Evolutionary conservation across 2,888 invertebrate genomes (phyloP).

Genomic region (Gari tellinella): DNA sequence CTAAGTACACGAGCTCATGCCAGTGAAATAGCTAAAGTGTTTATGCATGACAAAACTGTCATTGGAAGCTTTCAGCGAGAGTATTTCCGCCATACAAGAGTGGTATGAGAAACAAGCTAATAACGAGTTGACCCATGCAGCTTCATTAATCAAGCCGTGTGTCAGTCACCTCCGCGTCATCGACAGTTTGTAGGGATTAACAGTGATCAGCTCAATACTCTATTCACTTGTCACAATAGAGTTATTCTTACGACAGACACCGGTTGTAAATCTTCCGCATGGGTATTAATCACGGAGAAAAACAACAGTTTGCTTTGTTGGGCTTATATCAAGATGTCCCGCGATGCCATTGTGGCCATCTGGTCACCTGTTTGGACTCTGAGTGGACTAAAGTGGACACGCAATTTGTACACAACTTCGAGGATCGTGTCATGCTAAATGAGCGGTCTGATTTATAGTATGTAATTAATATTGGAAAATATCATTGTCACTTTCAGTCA

Average conservation of each 20-base stretch:
- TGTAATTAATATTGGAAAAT: no score
- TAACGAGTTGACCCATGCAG: background rate
- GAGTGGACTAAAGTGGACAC: slow-evolving; percentile 2
- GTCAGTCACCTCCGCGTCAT: background rate
- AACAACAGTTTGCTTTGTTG: slow-evolving; percentile 18
- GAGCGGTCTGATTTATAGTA: no score
- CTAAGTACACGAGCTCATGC: no score
- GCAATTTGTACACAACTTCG: background rate
- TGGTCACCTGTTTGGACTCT: slow-evolving; percentile 24
- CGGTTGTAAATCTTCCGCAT: slow-evolving; percentile 23
- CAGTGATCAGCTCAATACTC: background rate
- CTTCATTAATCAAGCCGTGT: slow-evolving; percentile 31
- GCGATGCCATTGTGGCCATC: slow-evolving; percentile 20
- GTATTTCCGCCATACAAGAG: no score
- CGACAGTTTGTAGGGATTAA: background rate
- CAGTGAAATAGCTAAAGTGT: no score
- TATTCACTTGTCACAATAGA: slow-evolving; percentile 32
- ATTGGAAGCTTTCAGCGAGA: no score
- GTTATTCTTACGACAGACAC: slow-evolving; percentile 29
- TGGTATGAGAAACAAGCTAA: no score
- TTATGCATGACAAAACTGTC: no score
- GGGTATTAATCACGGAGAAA: slow-evolving; percentile 30
- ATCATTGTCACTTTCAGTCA: no score
- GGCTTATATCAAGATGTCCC: no score
- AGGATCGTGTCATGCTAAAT: background rate